A percentile compares a stretch with the other conserved stretches of the same genome.
These are phyloP conservation scores for Girardinus metallicus DNA, from an alignment of 2,797 vertebrate species.

Conservation along the genomic window DNA sequence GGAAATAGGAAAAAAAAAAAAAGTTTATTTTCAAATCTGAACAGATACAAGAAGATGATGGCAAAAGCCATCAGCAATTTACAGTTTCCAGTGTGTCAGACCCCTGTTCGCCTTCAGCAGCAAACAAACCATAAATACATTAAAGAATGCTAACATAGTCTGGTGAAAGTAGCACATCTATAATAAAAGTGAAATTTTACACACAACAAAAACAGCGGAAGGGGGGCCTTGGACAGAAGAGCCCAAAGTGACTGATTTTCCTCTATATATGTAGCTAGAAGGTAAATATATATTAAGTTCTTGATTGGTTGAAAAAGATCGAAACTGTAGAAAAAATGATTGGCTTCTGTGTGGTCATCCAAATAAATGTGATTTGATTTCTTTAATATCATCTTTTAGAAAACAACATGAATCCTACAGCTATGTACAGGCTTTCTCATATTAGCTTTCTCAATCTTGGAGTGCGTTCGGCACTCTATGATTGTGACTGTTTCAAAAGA, in stretches of 20 bases:
- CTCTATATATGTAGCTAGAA: conserved; percentile 18
- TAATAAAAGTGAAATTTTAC: conserved; percentile 46
- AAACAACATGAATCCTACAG: not conserved
- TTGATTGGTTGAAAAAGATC: not conserved
- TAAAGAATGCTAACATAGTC: conserved; percentile 62
- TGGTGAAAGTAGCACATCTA: conserved; percentile 59
- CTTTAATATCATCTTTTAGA: not conserved
- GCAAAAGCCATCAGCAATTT: conserved; percentile 41
- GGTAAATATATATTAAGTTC: conserved; percentile 26
- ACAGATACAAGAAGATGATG: conserved; percentile 47
- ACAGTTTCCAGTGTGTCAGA: conserved; percentile 85
- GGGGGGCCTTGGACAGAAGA: conserved; percentile 5
- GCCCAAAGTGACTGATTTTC: conserved; percentile 37
- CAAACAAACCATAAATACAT: conserved; percentile 77
- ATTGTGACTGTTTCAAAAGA: too few species aligned
- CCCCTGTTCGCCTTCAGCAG: conserved; percentile 74
- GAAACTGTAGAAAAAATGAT: not conserved
- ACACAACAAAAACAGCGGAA: conserved; percentile 11
- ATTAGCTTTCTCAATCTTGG: not conserved
- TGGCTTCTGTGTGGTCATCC: not conserved
- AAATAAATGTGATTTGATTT: not conserved
- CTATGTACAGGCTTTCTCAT: not conserved
- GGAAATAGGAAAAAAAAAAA: conserved; percentile 24
- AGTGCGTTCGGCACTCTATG: too few species aligned
- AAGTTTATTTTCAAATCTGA: conserved; percentile 67